Percentiles rank a stretch among this genome's conserved stretches.
phyloP scores from a whole-genome alignment of 2,113 vertebrate species.

The Sakesphorus luctuosus region DNA sequence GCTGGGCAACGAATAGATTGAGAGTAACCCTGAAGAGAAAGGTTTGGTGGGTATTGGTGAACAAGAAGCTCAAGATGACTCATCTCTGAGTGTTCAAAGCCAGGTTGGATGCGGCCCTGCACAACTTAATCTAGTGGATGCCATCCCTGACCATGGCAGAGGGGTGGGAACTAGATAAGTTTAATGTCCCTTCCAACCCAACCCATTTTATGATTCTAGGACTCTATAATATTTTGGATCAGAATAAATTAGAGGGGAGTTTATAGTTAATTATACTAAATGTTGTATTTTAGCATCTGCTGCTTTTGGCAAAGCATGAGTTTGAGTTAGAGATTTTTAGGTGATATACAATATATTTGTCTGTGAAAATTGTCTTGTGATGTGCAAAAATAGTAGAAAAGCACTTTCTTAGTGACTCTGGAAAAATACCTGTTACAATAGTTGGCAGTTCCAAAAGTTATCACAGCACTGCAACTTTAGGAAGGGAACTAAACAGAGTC shows the following conservation, averaged over 20 bases:
- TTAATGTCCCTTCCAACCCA: accelerated
- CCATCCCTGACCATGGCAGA: no score
- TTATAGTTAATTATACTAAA: background rate
- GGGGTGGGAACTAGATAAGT: background rate
- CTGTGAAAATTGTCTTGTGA: background rate
- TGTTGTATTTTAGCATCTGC: background rate
- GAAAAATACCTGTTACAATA: background rate
- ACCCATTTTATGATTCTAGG: background rate
- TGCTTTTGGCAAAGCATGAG: background rate
- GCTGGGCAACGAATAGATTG: background rate
- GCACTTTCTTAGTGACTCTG: background rate
- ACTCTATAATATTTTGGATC: background rate
- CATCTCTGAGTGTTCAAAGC: background rate
- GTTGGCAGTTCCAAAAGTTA: background rate
- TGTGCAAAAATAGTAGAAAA: background rate
- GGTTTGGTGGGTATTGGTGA: background rate
- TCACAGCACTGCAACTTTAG: background rate
- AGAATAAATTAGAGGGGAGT: background rate
- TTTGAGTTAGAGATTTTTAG: background rate
- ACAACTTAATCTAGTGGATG: background rate
- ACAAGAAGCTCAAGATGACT: background rate
- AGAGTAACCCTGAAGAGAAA: background rate
- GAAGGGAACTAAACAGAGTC: background rate
- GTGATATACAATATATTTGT: background rate
- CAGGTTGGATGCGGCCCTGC: background rate